Percentiles rank a stretch among this genome's conserved stretches.
Conservation (phyloP, 2,888 invertebrate genomes). For the Teinopalpus imperialis region DNA sequence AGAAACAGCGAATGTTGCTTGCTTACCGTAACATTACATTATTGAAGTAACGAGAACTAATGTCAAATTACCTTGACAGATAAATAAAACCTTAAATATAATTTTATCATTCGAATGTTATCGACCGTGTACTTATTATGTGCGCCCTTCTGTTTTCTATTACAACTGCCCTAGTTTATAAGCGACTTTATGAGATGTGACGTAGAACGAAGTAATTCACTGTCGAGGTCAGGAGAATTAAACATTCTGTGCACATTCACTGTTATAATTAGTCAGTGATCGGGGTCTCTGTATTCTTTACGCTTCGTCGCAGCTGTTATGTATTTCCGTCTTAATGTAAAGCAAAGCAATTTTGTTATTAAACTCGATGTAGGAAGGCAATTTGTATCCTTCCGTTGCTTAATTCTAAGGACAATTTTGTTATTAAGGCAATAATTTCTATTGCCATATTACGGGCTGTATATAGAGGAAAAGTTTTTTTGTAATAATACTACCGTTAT, state of each 20-base stretch:
- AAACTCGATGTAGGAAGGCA: conserved; percentile 38
- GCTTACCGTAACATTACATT: background rate
- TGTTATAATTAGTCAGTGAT: conserved; percentile 16
- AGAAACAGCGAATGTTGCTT: too few species aligned
- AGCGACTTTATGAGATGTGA: conserved; percentile 2
- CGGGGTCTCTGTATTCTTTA: conserved; percentile 23
- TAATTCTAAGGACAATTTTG: conserved; percentile 35
- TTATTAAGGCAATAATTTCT: conserved; percentile 24
- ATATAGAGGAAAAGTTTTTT: background rate
- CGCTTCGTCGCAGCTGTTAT: conserved; percentile 16
- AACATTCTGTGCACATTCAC: conserved; percentile 12
- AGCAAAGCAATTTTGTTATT: conserved; percentile 47
- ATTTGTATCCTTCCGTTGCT: conserved; percentile 39
- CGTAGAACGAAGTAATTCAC: conserved; percentile 15
- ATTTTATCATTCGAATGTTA: conserved; percentile 14
- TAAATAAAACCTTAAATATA: conserved; percentile 13
- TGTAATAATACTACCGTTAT: too few species aligned
- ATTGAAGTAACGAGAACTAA: conserved; percentile 4
- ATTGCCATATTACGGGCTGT: background rate
- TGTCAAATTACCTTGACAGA: conserved; percentile 12
- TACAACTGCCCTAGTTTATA: conserved; percentile 14
- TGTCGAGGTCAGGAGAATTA: conserved; percentile 18
- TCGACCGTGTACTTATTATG: conserved; percentile 18
- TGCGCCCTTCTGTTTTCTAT: conserved; percentile 21
- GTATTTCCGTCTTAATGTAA: conserved; percentile 29